These are phyloP conservation scores for Pseudochirops cupreus DNA, from an alignment of 2,797 vertebrate species.

Conservation along the genomic window DNA sequence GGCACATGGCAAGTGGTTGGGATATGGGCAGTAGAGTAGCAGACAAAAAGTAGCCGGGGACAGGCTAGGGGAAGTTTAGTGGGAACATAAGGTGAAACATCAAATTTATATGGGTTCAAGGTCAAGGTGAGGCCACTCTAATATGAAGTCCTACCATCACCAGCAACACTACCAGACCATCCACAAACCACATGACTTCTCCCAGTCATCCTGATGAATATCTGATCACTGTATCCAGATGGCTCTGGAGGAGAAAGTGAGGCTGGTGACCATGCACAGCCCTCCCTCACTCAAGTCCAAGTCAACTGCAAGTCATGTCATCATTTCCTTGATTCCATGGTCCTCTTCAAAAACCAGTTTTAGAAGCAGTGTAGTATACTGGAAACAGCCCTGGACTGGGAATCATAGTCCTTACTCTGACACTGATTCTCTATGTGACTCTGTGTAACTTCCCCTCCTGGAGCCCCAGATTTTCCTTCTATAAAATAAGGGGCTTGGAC, in stretches of 20 bases:
- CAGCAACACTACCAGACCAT: not conserved
- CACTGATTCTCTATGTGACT: not conserved
- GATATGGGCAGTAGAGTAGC: not conserved
- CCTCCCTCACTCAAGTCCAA: too few species aligned
- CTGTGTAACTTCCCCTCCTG: not conserved
- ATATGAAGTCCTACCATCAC: not conserved
- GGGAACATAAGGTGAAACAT: not conserved
- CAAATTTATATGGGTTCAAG: not conserved
- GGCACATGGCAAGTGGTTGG: not conserved
- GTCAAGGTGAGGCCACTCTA: not conserved
- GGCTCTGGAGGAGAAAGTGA: too few species aligned
- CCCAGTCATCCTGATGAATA: not conserved
- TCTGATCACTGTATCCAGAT: too few species aligned
- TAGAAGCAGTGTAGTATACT: not conserved
- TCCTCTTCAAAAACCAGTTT: not conserved
- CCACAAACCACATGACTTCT: not conserved
- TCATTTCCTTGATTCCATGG: too few species aligned
- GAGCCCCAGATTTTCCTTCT: slow-evolving; percentile 38
- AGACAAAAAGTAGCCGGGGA: not conserved
- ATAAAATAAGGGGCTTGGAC: not conserved
- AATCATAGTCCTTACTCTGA: not conserved
- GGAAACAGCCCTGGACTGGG: not conserved
- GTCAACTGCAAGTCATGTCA: too few species aligned
- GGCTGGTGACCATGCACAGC: too few species aligned
- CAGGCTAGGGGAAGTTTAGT: not conserved